phyloP scores from a whole-genome alignment of 2,888 invertebrate genomes.

The Eristalis arbustorum region DNA sequence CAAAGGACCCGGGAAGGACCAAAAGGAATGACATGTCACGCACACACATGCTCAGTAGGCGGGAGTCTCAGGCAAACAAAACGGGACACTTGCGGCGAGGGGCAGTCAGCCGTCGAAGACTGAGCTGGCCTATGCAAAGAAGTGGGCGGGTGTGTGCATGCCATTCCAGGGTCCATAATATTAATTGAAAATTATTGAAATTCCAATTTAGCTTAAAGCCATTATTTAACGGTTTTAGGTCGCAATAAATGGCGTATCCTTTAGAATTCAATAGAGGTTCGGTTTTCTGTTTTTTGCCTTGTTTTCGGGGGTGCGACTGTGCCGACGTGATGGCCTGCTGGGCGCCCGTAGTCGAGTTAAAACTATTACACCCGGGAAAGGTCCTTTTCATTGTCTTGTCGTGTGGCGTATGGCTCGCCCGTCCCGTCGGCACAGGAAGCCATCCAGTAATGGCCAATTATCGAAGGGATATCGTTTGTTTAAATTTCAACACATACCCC shows the following conservation, averaged over 20 bases:
- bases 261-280: conserved; percentile 14
- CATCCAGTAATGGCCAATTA: conserved; percentile 48
- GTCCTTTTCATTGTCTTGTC: background rate
- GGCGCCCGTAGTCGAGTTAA: background rate
- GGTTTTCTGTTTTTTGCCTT: background rate
- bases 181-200: conserved; percentile 73
- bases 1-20: background rate
- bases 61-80: conserved; percentile 44
- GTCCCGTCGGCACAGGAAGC: background rate
- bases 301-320: background rate
- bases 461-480: conserved; percentile 56
- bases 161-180: conserved; percentile 56
- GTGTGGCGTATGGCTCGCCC: background rate
- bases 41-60: conserved; percentile 49
- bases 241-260: conserved; percentile 27
- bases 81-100: background rate
- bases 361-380: background rate
- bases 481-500: conserved; percentile 22
- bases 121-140: background rate
- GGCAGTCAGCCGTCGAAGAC: background rate
- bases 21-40: conserved; percentile 41
- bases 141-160: background rate
- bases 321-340: background rate
- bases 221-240: conserved; percentile 60
- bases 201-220: conserved; percentile 67